Evolutionary conservation across 2,888 invertebrate genomes (phyloP), one percentile per base, ranked within the genome.

Genomic region (Bombylius major): DNA sequence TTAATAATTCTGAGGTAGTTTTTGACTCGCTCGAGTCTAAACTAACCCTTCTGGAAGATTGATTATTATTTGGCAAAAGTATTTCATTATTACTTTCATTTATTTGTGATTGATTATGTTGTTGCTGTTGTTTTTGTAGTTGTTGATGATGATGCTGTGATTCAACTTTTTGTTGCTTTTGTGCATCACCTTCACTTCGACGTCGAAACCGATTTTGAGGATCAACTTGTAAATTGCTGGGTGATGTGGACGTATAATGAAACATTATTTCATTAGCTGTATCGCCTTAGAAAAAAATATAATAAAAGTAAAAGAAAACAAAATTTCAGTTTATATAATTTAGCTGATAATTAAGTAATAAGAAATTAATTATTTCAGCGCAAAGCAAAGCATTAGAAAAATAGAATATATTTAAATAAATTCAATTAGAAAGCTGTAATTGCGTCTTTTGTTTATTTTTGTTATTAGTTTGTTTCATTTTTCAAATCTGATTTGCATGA

Each of bases 171-270:
- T 48, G 51, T 47, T 69, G 67, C 50, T 62, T 66, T 56, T 71
- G 70, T 33, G 71, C 81, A 70, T 80, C 82, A 58, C 83, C 83
- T 68, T 84, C 83, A 68, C 83, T 83, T 62, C 80, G 79, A 51
- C 83, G 77, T 14, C 83, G 77, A 59, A 78, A 65, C 39, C 67
- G 66, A 50, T 59, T 60, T 58, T 72, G 72, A 55, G 69, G 68
- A 56, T 72, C 71, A 56, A 63, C 66, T 53, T 63, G 66, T 63
- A 58, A 65, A 61, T 54, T 65, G 60, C 47, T 65, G 64, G 58
- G 60, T 53, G 65, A 58, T 56, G 63, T 59, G 65, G 68, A 56
- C 66, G 65, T 54, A 62, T 64, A 58, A 54, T 62, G 65, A 62
- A 61, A 58, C 57, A 54, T 62, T 51, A 59, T 57, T 58, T 66